phyloP scores from a whole-genome alignment of 2,113 vertebrate species.

The Anarhynchus alexandrinus region DNA sequence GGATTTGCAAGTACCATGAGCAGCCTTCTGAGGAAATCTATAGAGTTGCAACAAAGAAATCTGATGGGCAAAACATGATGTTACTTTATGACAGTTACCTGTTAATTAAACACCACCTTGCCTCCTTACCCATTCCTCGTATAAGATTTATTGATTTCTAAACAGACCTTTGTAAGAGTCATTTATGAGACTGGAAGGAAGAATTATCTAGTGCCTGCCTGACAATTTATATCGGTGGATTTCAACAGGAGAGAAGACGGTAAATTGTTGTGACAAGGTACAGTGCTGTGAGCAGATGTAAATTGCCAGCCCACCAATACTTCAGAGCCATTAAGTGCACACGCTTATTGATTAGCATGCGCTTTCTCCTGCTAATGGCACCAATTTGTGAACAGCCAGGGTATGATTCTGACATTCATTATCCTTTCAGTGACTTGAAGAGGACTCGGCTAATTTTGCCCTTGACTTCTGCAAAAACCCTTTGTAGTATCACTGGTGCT shows the following conservation, averaged over 20 bases:
- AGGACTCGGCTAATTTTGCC: background rate
- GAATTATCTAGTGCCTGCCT: background rate
- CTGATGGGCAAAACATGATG: background rate
- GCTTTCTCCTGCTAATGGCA: background rate
- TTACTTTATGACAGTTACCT: background rate
- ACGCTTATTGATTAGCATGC: background rate
- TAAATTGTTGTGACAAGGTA: background rate
- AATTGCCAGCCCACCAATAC: background rate
- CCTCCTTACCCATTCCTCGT: background rate
- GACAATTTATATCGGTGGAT: background rate
- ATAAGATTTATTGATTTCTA: background rate
- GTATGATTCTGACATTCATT: background rate
- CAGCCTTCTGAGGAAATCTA: background rate
- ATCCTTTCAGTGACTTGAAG: background rate
- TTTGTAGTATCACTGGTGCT: background rate
- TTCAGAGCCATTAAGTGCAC: background rate
- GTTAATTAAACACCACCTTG: background rate
- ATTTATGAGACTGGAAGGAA: background rate
- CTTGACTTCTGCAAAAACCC: background rate
- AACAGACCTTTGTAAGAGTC: background rate
- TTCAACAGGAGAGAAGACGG: background rate
- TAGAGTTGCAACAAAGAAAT: background rate
- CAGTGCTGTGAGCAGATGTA: background rate
- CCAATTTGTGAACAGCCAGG: background rate
- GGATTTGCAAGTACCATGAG: fast-evolving